Percentiles rank a stretch among this genome's conserved stretches.
These are phyloP conservation scores for Parnassius orleans DNA, from an alignment of 2,888 invertebrate species.

Conservation along the genomic window DNA sequence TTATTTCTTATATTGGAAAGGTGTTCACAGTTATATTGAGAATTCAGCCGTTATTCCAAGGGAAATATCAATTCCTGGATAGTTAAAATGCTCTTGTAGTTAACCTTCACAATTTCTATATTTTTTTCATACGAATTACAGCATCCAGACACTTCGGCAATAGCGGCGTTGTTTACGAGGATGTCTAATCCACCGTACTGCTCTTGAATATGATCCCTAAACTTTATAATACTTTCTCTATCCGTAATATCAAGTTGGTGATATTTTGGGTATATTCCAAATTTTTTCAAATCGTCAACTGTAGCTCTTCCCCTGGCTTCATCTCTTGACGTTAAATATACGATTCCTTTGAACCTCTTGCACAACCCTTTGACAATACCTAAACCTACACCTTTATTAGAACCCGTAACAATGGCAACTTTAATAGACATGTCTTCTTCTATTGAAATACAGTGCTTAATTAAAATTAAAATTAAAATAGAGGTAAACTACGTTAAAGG, in stretches of 20 bases:
- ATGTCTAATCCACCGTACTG: slow-evolving; percentile 86
- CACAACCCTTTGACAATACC: slow-evolving; percentile 82
- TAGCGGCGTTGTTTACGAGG: slow-evolving; percentile 88
- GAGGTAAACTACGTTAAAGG: no score
- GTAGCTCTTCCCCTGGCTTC: slow-evolving; percentile 52
- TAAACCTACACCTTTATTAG: slow-evolving; percentile 85
- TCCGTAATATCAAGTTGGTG: slow-evolving; percentile 85
- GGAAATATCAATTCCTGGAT: neutral
- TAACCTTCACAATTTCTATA: slow-evolving; percentile 82
- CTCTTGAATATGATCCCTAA: slow-evolving; percentile 78
- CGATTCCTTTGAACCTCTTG: slow-evolving; percentile 81
- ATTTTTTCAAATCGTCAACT: slow-evolving; percentile 70
- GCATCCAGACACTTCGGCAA: slow-evolving; percentile 64
- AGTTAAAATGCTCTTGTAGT: slow-evolving; percentile 78
- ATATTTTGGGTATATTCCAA: slow-evolving; percentile 73
- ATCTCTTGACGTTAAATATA: slow-evolving; percentile 85
- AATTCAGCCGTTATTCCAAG: neutral
- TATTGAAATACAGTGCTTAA: no score
- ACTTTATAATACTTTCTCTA: slow-evolving; percentile 73
- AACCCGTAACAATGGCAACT: slow-evolving; percentile 58
- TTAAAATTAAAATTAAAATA: no score
- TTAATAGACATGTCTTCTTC: no score
- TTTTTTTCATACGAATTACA: slow-evolving; percentile 60
- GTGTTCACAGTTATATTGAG: neutral
- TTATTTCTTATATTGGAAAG: no score